Evolutionary conservation across 2,888 invertebrate genomes (phyloP).

Genomic region (Drosophila seclusa): DNA sequence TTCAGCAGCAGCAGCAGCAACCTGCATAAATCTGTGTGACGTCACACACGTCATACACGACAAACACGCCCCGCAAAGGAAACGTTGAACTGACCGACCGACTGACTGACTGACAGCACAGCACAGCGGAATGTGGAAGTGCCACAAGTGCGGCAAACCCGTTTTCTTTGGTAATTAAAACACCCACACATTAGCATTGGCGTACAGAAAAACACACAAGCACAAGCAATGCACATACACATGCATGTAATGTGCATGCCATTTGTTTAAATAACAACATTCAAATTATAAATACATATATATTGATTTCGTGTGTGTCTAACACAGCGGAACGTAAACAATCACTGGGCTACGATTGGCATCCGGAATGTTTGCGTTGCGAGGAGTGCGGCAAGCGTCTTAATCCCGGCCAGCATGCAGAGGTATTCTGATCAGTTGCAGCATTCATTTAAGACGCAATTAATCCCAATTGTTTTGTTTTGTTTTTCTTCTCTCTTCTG

Average conservation of each 20-base stretch:
- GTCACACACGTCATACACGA: slow-evolving; percentile 51
- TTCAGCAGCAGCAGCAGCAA: slow-evolving; percentile 35
- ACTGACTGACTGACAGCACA: slow-evolving; percentile 38
- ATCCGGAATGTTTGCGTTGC: slow-evolving; percentile 93
- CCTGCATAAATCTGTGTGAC: slow-evolving; percentile 62
- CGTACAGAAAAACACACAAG: slow-evolving; percentile 9
- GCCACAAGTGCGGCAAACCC: slow-evolving; percentile 92
- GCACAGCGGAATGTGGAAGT: slow-evolving; percentile 89
- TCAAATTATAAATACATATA: slow-evolving; percentile 55
- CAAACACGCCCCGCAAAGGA: slow-evolving; percentile 47
- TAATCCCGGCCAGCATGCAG: slow-evolving; percentile 93
- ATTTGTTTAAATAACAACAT: slow-evolving; percentile 64
- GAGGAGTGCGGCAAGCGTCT: slow-evolving; percentile 93
- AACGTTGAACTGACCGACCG: slow-evolving; percentile 58
- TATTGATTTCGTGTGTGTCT: slow-evolving; percentile 34
- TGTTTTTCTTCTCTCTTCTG: slow-evolving; percentile 4
- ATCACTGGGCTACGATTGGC: slow-evolving; percentile 94
- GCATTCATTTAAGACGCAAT: slow-evolving; percentile 23
- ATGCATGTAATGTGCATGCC: slow-evolving; percentile 27
- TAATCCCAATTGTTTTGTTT: slow-evolving; percentile 9
- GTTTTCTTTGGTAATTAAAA: slow-evolving; percentile 89
- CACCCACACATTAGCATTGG: slow-evolving; percentile 35
- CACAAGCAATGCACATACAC: background rate
- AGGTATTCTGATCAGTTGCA: slow-evolving; percentile 85
- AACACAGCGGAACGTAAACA: slow-evolving; percentile 92